Percentiles rank a stretch among this genome's conserved stretches.
Conservation (phyloP, 2,888 invertebrate genomes). For the Orgyia antiqua region DNA sequence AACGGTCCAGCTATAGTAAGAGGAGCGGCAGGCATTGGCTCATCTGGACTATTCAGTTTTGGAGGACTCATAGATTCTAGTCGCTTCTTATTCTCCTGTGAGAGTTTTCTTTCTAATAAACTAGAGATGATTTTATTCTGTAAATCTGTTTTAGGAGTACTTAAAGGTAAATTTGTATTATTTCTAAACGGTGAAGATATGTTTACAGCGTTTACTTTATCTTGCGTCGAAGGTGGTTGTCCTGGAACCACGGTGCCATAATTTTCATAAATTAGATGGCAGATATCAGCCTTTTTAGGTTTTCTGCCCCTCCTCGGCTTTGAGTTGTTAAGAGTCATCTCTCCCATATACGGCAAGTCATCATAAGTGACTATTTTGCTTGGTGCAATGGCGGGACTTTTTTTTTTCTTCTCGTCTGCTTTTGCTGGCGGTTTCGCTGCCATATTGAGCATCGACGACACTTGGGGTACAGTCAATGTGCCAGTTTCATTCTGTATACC, state of each 20-base stretch:
- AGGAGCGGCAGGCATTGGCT: slow-evolving; percentile 56
- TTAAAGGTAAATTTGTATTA: slow-evolving; percentile 26
- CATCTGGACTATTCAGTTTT: slow-evolving; percentile 51
- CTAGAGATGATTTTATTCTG: slow-evolving; percentile 84
- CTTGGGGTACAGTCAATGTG: slow-evolving; percentile 41
- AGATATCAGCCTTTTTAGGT: slow-evolving; percentile 95
- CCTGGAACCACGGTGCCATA: slow-evolving; percentile 92
- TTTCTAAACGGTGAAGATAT: slow-evolving; percentile 43
- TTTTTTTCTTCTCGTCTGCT: slow-evolving; percentile 56
- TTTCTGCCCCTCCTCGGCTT: slow-evolving; percentile 92
- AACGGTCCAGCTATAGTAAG: slow-evolving; percentile 48
- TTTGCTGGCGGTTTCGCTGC: slow-evolving; percentile 38
- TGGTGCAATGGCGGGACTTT: slow-evolving; percentile 56
- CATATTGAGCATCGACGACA: slow-evolving; percentile 38
- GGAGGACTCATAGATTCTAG: slow-evolving; percentile 52
- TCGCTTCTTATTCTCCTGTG: slow-evolving; percentile 80
- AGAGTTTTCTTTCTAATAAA: slow-evolving; percentile 82
- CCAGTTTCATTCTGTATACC: slow-evolving; percentile 82
- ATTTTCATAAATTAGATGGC: slow-evolving; percentile 93
- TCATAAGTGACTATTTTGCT: slow-evolving; percentile 83
- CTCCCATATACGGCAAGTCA: slow-evolving; percentile 94
- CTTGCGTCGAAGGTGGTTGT: slow-evolving; percentile 77
- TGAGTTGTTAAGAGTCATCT: slow-evolving; percentile 92
- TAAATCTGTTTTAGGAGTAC: slow-evolving; percentile 78
- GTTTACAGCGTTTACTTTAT: slow-evolving; percentile 47